Evolutionary conservation across 2,797 vertebrate species (phyloP).

Genomic region (Esox masquinongy): DNA sequence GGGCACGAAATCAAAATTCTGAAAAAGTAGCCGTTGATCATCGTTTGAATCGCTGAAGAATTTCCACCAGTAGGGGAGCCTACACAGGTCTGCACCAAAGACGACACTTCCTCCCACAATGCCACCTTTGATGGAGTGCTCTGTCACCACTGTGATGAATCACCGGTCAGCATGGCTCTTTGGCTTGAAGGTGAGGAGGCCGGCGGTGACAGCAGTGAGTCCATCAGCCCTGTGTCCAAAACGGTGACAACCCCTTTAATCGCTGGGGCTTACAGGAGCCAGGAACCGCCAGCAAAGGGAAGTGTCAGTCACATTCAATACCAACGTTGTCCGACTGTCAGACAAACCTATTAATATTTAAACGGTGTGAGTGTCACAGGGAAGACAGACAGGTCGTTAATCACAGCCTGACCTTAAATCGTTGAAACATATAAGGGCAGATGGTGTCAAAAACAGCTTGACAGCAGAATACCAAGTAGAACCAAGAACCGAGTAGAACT

Average conservation of each 20-base stretch:
- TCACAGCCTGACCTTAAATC: background rate
- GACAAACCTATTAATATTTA: background rate
- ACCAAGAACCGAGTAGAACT: background rate
- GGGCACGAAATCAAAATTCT: no score
- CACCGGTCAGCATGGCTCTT: no score
- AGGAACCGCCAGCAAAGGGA: background rate
- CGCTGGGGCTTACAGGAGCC: background rate
- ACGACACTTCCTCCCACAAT: no score
- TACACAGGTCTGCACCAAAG: no score
- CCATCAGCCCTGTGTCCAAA: background rate
- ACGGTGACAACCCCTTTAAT: conserved; percentile 2
- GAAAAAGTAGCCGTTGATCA: no score
- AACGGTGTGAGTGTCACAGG: background rate
- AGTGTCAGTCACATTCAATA: background rate
- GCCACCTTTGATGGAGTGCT: no score
- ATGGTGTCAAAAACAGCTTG: background rate
- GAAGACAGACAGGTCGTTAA: background rate
- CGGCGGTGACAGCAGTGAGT: background rate
- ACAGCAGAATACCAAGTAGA: background rate
- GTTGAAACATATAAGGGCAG: background rate
- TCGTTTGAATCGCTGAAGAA: no score
- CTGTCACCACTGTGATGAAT: no score
- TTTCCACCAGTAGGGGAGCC: no score
- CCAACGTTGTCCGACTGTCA: background rate
- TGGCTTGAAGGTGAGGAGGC: no score